Percentiles rank a stretch among this genome's conserved stretches.
Evolutionary conservation across 2,888 invertebrate species (phyloP).

Genomic region (Ormyrus pomaceus): DNA sequence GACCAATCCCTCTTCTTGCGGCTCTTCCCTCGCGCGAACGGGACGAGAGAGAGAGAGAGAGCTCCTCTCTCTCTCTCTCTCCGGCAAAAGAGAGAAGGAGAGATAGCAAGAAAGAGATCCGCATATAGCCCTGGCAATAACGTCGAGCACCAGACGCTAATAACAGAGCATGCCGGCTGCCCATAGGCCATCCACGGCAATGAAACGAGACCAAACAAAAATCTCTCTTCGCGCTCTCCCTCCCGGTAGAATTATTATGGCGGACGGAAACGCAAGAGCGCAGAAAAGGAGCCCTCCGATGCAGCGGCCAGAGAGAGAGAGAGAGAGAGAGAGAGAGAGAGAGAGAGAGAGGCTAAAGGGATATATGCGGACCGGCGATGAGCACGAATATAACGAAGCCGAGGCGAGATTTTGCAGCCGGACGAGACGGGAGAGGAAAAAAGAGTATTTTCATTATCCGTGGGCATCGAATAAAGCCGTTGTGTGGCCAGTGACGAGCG

Average conservation of each 20-base stretch:
- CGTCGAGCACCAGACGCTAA: conserved; percentile 76
- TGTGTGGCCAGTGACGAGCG: conserved; percentile 44
- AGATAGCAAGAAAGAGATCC: conserved; percentile 63
- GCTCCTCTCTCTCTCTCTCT: conserved; percentile 45
- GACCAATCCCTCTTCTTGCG: conserved; percentile 56
- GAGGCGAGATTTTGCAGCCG: conserved; percentile 27
- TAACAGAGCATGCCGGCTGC: conserved; percentile 75
- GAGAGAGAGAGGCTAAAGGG: conserved; percentile 39
- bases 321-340: conserved; percentile 55
- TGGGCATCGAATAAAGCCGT: conserved; percentile 49
- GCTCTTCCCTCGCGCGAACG: conserved; percentile 16
- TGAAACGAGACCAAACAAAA: conserved; percentile 75
- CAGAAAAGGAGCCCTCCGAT: conserved; percentile 39
- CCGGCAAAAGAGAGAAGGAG: conserved; percentile 50
- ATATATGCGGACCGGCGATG: no score
- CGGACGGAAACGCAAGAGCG: conserved; percentile 68
- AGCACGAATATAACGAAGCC: conserved; percentile 34
- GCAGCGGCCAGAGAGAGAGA: conserved; percentile 50
- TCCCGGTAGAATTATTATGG: conserved; percentile 73
- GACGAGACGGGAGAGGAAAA: conserved; percentile 2
- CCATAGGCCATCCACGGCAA: conserved; percentile 75
- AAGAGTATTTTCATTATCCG: conserved; percentile 55
- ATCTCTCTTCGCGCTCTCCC: conserved; percentile 64
- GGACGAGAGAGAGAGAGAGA: no score
- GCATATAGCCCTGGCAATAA: conserved; percentile 73